Base-by-base conservation (phyloP, 2,888 invertebrate species). In the Ganaspis brasiliensis region DNA sequence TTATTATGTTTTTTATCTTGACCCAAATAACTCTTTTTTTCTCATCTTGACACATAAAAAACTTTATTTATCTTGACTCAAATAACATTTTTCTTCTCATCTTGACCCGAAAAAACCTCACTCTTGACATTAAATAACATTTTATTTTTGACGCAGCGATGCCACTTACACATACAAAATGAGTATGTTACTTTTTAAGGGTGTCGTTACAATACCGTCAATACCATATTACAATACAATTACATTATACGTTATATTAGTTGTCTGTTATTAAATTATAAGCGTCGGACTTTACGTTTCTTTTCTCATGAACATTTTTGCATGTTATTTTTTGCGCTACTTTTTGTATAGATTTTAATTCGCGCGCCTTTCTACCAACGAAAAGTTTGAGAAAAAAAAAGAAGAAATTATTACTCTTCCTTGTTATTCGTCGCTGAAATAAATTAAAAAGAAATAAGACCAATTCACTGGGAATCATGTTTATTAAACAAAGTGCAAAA, bases 181-280 rank as follows among this genome's bases (percentile, higher is more conserved):
- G 83, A 83, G 80, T 81, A 80, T 78, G 80, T 82, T 85, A 84
- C 81, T 79, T 83, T 82, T 82, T 74, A 82, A 77, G 80, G 56
- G 81, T 83, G 85, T 84, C 81, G 83, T 89, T 88, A 88, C 86
- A 88, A 88, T 88, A 88, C 86, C 87, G 84, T 85, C 72, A 83
- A 87, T 88, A 89, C 88, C 86, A 86, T 89, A 89, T 87, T 88
- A 89, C 88, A 86, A 86, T 89, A 89, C 87, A 87, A 87, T 79
- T 89, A 89, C 87, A 88, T 86, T 87, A 88, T 84, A 87, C 86
- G 82, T 89, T 89, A 89, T 83, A 87, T 88, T 88, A 88, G 84
- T 88, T 85, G 85, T 86, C 85, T 86, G 87, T 87, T 89, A 88
- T 87, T 89, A 87, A 88, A 89, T 89, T 85, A 87, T 86, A 89